Conservation (phyloP, 2,113 vertebrate genomes). For the Chauna torquata region DNA sequence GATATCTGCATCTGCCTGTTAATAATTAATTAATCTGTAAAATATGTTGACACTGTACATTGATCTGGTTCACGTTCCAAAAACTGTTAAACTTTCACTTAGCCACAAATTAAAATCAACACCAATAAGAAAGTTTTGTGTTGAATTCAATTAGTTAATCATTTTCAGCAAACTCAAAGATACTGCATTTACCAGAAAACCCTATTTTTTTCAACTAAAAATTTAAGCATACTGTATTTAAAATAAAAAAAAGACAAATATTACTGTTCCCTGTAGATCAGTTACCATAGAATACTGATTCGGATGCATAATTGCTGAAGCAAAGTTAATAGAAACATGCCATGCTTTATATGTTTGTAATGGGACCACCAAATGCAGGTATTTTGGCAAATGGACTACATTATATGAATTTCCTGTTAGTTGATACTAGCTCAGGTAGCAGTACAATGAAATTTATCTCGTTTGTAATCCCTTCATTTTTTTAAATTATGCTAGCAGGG, state of each 20-base stretch:
- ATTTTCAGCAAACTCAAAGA: not conserved
- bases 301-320: not conserved
- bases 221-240: not conserved
- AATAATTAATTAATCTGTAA: conserved; percentile 8
- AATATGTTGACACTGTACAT: not conserved
- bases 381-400: not conserved
- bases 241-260: not conserved
- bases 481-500: conserved; percentile 64
- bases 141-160: conserved; percentile 30
- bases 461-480: conserved; percentile 76
- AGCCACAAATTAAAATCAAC: not conserved
- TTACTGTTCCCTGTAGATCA: not conserved
- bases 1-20: not conserved
- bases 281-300: not conserved
- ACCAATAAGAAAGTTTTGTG: not conserved
- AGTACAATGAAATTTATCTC: conserved; percentile 61
- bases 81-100: not conserved
- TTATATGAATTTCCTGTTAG: conserved; percentile 39
- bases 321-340: conserved; percentile 30
- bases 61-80: not conserved
- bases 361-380: not conserved
- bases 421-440: conserved; percentile 70
- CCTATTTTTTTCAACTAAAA: not conserved
- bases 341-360: conserved; percentile 29
- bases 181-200: not conserved